Percentiles rank a stretch among this genome's conserved stretches.
Conservation (phyloP, 2,888 invertebrate genomes). For the Limnephilus lunatus region DNA sequence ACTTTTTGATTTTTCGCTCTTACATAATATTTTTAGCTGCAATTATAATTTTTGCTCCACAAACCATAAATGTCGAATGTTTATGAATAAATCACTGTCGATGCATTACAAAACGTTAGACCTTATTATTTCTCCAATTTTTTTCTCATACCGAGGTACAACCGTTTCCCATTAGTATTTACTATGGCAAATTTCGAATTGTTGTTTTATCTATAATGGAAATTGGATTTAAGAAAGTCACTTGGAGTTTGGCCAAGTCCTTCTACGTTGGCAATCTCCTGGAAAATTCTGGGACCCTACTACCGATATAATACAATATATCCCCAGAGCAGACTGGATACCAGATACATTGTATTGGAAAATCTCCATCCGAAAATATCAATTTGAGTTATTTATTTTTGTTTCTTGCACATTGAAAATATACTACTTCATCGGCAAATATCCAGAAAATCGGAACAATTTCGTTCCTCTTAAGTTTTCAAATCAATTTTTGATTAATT, state of each 20-base stretch:
- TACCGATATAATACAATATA: background rate
- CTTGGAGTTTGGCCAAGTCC: conserved; percentile 57
- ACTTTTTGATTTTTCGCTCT: too few species aligned
- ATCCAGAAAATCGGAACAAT: background rate
- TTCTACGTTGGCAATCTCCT: conserved; percentile 29
- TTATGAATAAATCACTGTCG: background rate
- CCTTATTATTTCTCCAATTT: background rate
- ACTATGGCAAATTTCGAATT: conserved; percentile 21
- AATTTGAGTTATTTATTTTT: conserved; percentile 43
- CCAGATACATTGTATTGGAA: background rate
- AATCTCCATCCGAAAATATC: conserved; percentile 38
- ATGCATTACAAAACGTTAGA: background rate
- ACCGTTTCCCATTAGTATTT: conserved; percentile 29
- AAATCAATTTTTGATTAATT: conserved; percentile 24
- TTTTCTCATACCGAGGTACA: too few species aligned
- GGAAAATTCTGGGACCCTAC: background rate
- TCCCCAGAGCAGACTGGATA: background rate
- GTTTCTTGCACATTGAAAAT: conserved; percentile 36
- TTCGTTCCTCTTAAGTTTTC: background rate
- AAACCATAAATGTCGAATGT: background rate
- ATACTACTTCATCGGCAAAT: conserved; percentile 2
- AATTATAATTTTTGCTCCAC: background rate
- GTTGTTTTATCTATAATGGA: conserved; percentile 58
- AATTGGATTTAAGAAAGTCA: conserved; percentile 62
- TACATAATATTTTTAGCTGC: background rate